These are phyloP conservation scores for Darevskia mixta DNA, from an alignment of 2,797 vertebrate genomes.

Conservation along the genomic window DNA sequence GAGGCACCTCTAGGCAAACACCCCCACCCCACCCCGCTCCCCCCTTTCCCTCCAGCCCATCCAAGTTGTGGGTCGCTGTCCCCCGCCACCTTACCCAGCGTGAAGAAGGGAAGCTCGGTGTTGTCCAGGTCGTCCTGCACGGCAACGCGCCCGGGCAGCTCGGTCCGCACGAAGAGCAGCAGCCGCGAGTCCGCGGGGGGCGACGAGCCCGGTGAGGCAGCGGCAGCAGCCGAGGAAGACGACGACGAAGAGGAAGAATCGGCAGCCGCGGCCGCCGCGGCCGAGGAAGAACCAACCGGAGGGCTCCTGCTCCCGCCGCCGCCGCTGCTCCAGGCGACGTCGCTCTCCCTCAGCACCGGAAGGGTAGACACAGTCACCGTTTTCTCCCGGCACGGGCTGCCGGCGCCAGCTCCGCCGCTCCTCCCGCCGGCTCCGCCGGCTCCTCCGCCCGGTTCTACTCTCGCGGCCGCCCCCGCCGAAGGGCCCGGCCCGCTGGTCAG, in stretches of 20 bases:
- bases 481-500: conserved; percentile 70
- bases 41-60: rapidly evolving
- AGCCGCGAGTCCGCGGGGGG: conserved; percentile 88
- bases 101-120: conserved; percentile 98
- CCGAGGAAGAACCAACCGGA: not conserved
- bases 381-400: conserved; percentile 90
- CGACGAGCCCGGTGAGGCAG: conserved; percentile 82
- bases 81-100: conserved; percentile 87
- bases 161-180: conserved; percentile 93
- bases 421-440: conserved; percentile 58
- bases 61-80: no score
- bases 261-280: no score
- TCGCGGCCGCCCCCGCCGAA: conserved; percentile 63
- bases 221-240: conserved; percentile 78
- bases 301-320: not conserved
- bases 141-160: conserved; percentile 93
- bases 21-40: no score
- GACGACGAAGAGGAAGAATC: conserved; percentile 54
- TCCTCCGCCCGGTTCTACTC: not conserved
- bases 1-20: not conserved
- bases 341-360: conserved; percentile 94
- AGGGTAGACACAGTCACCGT: conserved; percentile 95
- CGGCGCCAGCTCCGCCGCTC: conserved; percentile 64
- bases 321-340: conserved; percentile 91
- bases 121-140: conserved; percentile 99